Conservation (phyloP, 2,113 vertebrate species). For the Talpa occidentalis region DNA sequence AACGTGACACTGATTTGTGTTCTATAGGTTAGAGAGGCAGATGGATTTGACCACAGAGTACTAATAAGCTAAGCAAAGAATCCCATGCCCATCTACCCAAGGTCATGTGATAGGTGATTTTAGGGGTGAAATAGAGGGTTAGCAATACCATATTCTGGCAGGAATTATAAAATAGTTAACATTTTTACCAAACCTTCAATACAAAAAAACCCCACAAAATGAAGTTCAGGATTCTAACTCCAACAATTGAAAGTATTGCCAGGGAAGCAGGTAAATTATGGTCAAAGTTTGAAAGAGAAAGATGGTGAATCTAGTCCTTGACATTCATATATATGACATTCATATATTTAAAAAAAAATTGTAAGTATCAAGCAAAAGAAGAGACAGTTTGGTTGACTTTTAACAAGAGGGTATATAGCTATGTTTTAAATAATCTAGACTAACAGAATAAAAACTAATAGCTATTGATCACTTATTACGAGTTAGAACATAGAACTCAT, state of each 20-base stretch:
- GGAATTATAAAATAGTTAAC: constrained; percentile 4
- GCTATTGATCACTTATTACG: neutral
- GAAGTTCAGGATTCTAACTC: neutral
- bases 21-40: neutral
- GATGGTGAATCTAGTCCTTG: neutral
- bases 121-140: too few relatives aligned
- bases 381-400: neutral
- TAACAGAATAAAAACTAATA: neutral
- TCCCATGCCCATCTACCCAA: neutral
- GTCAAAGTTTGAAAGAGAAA: neutral
- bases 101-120: neutral
- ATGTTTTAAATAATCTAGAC: neutral
- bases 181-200: constrained; percentile 18
- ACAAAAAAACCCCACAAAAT: neutral
- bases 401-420: neutral
- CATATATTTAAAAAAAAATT: neutral
- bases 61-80: neutral
- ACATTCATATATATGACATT: neutral
- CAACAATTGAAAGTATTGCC: neutral
- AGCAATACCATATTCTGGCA: neutral
- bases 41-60: neutral
- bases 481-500: neutral
- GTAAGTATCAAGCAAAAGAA: neutral
- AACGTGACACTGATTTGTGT: neutral
- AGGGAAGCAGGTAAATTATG: neutral